A percentile compares a stretch with the other conserved stretches of the same genome.
Conservation (phyloP, 2,888 invertebrate species). For the Chouioia cunea region DNA sequence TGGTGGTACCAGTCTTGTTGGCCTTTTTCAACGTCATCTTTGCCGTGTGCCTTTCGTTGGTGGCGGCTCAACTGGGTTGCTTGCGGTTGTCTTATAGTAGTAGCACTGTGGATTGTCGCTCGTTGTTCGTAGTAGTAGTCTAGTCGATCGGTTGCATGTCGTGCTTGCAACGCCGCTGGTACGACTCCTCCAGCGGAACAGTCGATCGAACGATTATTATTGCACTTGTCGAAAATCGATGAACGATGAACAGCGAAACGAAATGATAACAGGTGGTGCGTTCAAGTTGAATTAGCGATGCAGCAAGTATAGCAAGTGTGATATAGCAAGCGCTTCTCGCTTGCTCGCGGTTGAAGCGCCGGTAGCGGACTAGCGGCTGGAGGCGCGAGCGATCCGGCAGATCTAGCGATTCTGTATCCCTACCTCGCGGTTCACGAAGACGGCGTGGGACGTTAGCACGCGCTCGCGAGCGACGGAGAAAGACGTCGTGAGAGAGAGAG, state of each 20-base stretch:
- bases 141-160: conserved; percentile 15
- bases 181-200: too few relatives aligned
- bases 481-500: neutral
- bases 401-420: conserved; percentile 8
- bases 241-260: too few relatives aligned
- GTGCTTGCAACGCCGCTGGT: neutral
- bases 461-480: neutral
- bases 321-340: neutral
- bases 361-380: conserved; percentile 40
- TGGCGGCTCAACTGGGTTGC: neutral
- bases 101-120: neutral
- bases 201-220: too few relatives aligned
- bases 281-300: too few relatives aligned
- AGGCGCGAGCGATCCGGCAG: conserved; percentile 13
- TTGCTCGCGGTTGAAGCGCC: conserved; percentile 32
- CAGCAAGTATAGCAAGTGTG: too few relatives aligned
- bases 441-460: neutral
- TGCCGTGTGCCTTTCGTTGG: neutral
- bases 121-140: neutral
- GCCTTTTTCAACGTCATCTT: conserved; percentile 25
- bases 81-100: conserved; percentile 6
- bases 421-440: neutral
- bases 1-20: neutral
- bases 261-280: too few relatives aligned
- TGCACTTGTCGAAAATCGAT: too few relatives aligned